Conservation (phyloP, 2,113 vertebrate species). For the Lontra canadensis region DNA sequence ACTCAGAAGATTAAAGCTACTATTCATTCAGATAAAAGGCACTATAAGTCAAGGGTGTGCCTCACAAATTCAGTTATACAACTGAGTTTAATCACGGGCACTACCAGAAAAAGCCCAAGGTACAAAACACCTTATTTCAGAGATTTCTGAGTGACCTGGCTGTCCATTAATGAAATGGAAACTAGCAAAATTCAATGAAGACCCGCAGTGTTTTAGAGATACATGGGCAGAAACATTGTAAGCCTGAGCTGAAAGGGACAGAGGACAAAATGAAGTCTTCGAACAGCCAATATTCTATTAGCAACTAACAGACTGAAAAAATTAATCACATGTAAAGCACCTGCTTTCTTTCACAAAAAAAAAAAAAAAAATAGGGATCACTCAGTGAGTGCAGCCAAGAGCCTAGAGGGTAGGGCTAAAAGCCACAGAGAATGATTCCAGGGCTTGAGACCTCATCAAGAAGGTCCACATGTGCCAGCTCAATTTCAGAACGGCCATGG, state of each 20-base stretch:
- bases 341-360: neutral
- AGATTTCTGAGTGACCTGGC: neutral
- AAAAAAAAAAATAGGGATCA: neutral
- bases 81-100: neutral
- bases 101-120: neutral
- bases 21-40: conserved; percentile 16
- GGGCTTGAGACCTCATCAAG: neutral
- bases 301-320: neutral
- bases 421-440: neutral
- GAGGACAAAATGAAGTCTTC: conserved; percentile 36
- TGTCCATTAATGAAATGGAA: conserved; percentile 38
- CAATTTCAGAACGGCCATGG: neutral
- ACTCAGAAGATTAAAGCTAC: conserved; percentile 25
- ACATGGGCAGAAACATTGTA: neutral
- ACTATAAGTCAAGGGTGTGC: neutral
- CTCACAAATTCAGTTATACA: conserved; percentile 13
- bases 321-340: conserved; percentile 4
- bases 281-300: neutral
- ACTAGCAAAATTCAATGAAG: conserved; percentile 1
- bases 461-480: neutral
- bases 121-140: neutral
- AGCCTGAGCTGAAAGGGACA: neutral
- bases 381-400: neutral
- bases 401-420: neutral
- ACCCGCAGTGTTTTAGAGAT: neutral